phyloP scores from a whole-genome alignment of 2,113 vertebrate genomes.

The Tachycineta bicolor region DNA sequence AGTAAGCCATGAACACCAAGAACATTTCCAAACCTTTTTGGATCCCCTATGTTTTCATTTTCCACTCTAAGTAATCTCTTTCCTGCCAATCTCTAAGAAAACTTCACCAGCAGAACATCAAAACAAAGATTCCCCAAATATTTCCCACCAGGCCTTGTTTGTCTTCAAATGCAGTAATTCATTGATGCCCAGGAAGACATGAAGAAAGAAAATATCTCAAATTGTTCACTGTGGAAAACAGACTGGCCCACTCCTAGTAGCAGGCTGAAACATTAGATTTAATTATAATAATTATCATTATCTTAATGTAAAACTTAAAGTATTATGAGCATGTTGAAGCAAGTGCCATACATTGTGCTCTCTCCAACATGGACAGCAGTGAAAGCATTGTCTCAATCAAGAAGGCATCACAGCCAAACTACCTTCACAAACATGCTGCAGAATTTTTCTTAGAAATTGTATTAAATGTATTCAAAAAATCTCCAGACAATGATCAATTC shows the following conservation, averaged over 20 bases:
- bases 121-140: neutral
- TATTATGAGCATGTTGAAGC: neutral
- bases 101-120: neutral
- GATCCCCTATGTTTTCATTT: neutral
- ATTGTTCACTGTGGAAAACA: neutral
- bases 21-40: neutral
- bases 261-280: neutral
- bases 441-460: neutral
- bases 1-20: neutral
- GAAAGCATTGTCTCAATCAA: accelerated
- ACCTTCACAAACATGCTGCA: neutral
- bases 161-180: neutral
- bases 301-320: neutral
- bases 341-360: neutral
- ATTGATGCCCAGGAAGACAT: accelerated
- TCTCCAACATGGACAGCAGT: neutral
- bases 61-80: neutral
- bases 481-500: neutral
- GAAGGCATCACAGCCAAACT: neutral
- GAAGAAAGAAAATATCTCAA: neutral
- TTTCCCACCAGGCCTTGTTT: neutral
- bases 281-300: neutral
- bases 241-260: neutral
- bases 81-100: neutral
- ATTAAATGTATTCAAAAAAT: neutral